These are phyloP conservation scores for Sander lucioperca DNA, from an alignment of 2,113 vertebrate genomes.

Conservation along the genomic window DNA sequence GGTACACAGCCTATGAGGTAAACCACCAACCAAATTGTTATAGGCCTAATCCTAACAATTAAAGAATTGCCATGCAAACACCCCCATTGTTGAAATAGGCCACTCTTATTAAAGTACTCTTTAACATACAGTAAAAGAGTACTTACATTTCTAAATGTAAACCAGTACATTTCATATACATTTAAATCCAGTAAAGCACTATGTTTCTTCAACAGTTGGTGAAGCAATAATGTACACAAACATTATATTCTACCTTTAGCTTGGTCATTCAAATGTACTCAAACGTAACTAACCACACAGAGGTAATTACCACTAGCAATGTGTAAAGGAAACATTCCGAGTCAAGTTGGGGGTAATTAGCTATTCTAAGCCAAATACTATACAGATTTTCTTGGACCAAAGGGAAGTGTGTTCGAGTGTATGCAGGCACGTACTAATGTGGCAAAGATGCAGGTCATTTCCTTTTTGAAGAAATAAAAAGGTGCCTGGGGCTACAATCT, in stretches of 20 bases:
- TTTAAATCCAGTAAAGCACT: neutral
- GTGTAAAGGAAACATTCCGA: constrained; percentile 39
- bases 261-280: constrained; percentile 8
- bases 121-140: neutral
- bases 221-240: neutral
- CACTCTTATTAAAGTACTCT: too few relatives aligned
- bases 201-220: neutral
- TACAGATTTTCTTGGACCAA: constrained; percentile 16
- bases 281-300: neutral
- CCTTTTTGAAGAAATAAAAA: constrained; percentile 65
- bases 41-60: neutral
- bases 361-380: constrained; percentile 43
- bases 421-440: constrained; percentile 58
- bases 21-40: too few relatives aligned
- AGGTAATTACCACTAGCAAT: neutral
- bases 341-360: constrained; percentile 11
- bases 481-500: constrained; percentile 62
- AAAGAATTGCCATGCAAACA: neutral
- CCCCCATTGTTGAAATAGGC: neutral
- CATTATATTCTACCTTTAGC: neutral
- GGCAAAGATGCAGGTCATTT: constrained; percentile 71
- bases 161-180: neutral
- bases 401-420: constrained; percentile 36
- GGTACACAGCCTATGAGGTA: too few relatives aligned
- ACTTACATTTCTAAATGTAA: neutral